A percentile compares a stretch with the other conserved stretches of the same genome.
Evolutionary conservation across 2,888 invertebrate species (phyloP).

Genomic region (Nasonovia ribisnigri): DNA sequence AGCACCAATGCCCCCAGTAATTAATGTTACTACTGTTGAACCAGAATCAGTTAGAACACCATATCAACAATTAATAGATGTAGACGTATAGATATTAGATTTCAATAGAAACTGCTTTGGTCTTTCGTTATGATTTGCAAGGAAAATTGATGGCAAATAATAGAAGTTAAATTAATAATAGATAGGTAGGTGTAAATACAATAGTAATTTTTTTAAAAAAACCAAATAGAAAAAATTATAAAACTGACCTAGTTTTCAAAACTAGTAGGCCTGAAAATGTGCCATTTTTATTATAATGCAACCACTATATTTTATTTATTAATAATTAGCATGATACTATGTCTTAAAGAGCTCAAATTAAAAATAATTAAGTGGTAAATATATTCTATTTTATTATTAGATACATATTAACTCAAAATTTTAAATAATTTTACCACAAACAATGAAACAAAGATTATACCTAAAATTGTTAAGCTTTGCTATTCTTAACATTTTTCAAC

Average conservation of each 20-base stretch:
- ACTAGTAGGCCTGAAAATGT: slow-evolving; percentile 24
- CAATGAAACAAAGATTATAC: neutral
- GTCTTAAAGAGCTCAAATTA: slow-evolving; percentile 42
- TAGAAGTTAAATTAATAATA: neutral
- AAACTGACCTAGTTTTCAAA: slow-evolving; percentile 20
- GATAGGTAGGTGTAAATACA: neutral
- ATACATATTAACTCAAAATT: neutral
- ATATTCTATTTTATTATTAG: neutral
- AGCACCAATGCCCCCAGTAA: neutral
- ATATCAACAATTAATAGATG: slow-evolving; percentile 60
- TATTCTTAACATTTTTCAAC: no score
- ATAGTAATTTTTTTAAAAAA: neutral
- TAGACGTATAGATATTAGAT: slow-evolving; percentile 46
- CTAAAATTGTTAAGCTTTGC: no score
- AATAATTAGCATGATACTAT: neutral
- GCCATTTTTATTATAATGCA: slow-evolving; percentile 30
- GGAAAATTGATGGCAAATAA: neutral
- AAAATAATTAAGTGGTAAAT: neutral
- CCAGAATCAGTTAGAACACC: slow-evolving; percentile 59
- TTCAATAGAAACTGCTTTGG: neutral
- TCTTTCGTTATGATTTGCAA: neutral
- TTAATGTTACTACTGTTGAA: slow-evolving; percentile 54
- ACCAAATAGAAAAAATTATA: neutral
- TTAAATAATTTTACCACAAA: neutral
- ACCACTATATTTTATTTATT: slow-evolving; percentile 14